A percentile compares a stretch with the other conserved stretches of the same genome.
phyloP scores from a whole-genome alignment of 2,797 vertebrate genomes.

The Scyliorhinus canicula region DNA sequence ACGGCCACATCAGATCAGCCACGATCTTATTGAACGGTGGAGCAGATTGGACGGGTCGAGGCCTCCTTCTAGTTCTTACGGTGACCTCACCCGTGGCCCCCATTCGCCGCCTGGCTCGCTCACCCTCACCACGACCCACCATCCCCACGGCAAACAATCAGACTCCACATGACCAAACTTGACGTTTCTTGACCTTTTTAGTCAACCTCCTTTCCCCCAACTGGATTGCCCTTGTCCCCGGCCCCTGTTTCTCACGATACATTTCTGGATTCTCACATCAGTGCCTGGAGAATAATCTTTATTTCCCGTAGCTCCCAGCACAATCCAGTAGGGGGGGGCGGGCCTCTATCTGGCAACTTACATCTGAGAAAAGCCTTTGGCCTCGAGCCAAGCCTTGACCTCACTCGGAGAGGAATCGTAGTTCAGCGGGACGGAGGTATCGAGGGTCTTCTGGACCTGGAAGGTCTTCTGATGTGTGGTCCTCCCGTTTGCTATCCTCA shows the following conservation, averaged over 20 bases:
- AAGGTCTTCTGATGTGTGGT: slow-evolving; percentile 54
- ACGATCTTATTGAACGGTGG: no score
- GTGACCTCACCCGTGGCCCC: no score
- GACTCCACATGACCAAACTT: no score
- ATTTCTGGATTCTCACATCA: not conserved
- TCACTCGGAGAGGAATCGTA: slow-evolving; percentile 63
- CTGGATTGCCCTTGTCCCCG: not conserved
- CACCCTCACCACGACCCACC: not conserved
- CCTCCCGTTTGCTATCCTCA: slow-evolving; percentile 68
- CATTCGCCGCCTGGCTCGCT: not conserved
- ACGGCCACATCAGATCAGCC: no score
- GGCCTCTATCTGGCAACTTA: slow-evolving; percentile 54
- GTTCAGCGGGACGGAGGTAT: slow-evolving; percentile 57
- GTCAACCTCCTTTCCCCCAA: not conserved
- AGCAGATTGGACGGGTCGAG: no score
- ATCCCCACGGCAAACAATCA: not conserved
- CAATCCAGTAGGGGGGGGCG: not conserved
- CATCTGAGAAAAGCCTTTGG: slow-evolving; percentile 74
- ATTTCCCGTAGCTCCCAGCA: not conserved
- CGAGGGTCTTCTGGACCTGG: slow-evolving; percentile 59
- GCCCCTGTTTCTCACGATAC: no score
- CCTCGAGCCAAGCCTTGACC: slow-evolving; percentile 70
- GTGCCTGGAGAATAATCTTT: not conserved
- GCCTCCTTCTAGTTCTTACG: no score
- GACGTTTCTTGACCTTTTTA: not conserved